Conservation (phyloP, 2,888 invertebrate genomes). For the Pomacea canaliculata region DNA sequence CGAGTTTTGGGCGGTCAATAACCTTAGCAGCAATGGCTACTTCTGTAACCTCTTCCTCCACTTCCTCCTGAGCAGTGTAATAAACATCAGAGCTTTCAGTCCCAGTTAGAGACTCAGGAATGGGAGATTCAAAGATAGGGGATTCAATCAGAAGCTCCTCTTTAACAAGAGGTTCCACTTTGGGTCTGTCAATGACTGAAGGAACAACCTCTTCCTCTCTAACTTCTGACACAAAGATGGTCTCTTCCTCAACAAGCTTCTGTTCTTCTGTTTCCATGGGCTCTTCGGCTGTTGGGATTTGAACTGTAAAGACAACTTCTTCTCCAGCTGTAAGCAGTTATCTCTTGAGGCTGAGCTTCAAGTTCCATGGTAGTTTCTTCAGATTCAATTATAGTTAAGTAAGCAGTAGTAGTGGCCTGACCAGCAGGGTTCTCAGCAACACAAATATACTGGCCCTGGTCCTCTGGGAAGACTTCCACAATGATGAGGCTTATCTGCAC, state of each 20-base stretch:
- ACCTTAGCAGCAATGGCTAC: slow-evolving; percentile 39
- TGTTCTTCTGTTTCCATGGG: slow-evolving; percentile 38
- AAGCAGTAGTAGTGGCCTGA: slow-evolving; percentile 81
- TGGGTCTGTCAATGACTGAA: slow-evolving; percentile 48
- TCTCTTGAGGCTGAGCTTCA: slow-evolving; percentile 33
- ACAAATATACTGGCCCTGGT: slow-evolving; percentile 77
- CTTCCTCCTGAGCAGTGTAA: slow-evolving; percentile 40
- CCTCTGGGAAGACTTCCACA: slow-evolving; percentile 69
- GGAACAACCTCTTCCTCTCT: slow-evolving; percentile 44
- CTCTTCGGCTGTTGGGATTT: slow-evolving; percentile 15
- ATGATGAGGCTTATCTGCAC: slow-evolving; percentile 59
- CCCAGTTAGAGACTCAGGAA: slow-evolving; percentile 34
- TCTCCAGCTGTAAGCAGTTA: neutral
- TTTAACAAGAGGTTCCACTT: slow-evolving; percentile 47
- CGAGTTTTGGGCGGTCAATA: slow-evolving; percentile 51
- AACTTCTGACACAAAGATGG: slow-evolving; percentile 28
- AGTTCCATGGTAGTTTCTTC: slow-evolving; percentile 43
- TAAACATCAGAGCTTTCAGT: slow-evolving; percentile 34
- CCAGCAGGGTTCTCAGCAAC: slow-evolving; percentile 85
- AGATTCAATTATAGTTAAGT: slow-evolving; percentile 55
- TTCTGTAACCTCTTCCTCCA: slow-evolving; percentile 48
- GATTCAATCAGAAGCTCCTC: slow-evolving; percentile 47
- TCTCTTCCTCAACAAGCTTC: slow-evolving; percentile 35
- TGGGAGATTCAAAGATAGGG: slow-evolving; percentile 39
- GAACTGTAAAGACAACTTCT: slow-evolving; percentile 20